Evolutionary conservation across 2,888 invertebrate species (phyloP), one percentile per base, ranked within the genome.

Genomic region (Zelleria hepariella): DNA sequence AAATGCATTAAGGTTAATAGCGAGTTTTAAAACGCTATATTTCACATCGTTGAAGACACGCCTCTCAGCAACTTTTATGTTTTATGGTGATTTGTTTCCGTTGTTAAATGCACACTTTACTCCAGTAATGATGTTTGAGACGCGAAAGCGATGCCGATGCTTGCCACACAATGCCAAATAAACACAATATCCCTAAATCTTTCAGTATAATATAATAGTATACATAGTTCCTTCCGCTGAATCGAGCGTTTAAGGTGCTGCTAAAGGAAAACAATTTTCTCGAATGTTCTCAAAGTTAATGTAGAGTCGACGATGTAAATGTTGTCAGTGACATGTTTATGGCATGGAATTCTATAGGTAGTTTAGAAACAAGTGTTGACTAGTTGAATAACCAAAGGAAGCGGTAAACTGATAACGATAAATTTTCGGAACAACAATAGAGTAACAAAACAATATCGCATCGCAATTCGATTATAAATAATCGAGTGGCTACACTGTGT

Each of bases 11-110:
- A 84, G 75, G 81, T 84, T 86, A 82, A 86, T 80, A 74, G 77
- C 73, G 74, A 81, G 79, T 87, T 88, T 84, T 83, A 87, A 60
- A 83, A 82, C 32, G 85, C 82, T 73, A 86, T 88, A 88, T 85
- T 82, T 88, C 80, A 86, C 80, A 78, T 83, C 78, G 78, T 83
- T 81, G 75, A 67, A 71, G 77, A 70, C 77, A 78, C 78, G 73
- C 78, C 83, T 83, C 78, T 79, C 15, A 76, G 79, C 75, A 79
- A 71, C 75, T 72, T 8, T 21, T 74, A 75, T 73, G 75, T 84
- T 86, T 86, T 88, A 88, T 87, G 86, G 74, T 88, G 87, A 88
- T 87, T 87, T 86, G 86, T 85, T 87, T 84, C 80, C 80, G 75
- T 82, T 80, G 78, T 80, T 76, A 73, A 74, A 75, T 69, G 73